Evolutionary conservation across 2,113 vertebrate species (phyloP).

Genomic region (Psephotus haematonotus): DNA sequence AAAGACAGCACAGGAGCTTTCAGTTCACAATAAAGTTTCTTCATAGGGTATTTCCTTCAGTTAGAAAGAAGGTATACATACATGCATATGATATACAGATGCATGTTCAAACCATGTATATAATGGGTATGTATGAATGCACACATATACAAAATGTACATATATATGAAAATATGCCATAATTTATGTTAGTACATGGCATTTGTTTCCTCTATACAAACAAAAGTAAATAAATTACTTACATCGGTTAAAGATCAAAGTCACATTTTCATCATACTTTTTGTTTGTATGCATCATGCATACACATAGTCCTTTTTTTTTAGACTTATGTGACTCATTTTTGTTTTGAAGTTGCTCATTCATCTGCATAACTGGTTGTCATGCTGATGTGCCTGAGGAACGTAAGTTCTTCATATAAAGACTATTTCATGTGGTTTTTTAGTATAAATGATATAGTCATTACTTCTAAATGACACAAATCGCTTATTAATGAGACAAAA

Average conservation of each 20-base stretch:
- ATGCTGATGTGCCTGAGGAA: not conserved
- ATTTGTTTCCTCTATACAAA: not conserved
- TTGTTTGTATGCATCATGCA: not conserved
- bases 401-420: not conserved
- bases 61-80: not conserved
- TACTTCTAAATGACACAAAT: constrained; percentile 12
- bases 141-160: not conserved
- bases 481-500: not conserved
- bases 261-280: not conserved
- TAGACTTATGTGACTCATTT: not conserved
- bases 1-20: not conserved
- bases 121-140: no score
- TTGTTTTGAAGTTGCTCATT: constrained; percentile 44
- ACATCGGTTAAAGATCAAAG: not conserved
- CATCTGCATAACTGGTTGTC: constrained; percentile 53
- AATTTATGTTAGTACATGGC: not conserved
- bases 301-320: not conserved
- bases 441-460: not conserved
- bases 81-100: not conserved
- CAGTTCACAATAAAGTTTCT: not conserved
- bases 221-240: not conserved
- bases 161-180: not conserved
- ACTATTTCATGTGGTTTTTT: not conserved
- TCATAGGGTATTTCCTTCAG: not conserved
- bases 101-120: no score